Evolutionary conservation across 2,888 invertebrate genomes (phyloP), one percentile per base, ranked within the genome.

Genomic region (Sympetrum striolatum): DNA sequence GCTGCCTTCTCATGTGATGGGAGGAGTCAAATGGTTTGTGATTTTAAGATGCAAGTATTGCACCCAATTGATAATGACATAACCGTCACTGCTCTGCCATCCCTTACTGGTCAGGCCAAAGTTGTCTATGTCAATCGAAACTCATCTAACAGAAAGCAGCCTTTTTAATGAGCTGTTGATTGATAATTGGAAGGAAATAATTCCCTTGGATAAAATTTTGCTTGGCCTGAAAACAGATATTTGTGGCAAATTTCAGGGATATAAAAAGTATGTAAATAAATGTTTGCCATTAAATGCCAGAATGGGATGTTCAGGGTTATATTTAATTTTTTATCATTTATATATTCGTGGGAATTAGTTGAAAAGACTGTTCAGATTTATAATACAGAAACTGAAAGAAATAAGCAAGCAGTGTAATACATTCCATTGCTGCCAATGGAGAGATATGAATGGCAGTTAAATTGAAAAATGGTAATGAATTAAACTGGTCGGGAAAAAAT

Each of bases 221-320:
- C 64, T 86, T 86, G 86, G 86, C 86, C 86, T 64, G 86, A 60
- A 39, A 60, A 86, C 60, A 86, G 35, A 81, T 58, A 5, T 86
- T 35, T 86, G 25, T 37, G 86, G 86, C 86, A 86, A 86, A 86
- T 86, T 82, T 86, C 86, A 86, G 86, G 86, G 86, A 86, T 86
- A 86, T 64, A 86, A 37, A 86, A 73, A 86, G 37, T 64, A 60
- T 82, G 82, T 86, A 86, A 35, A 86, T 86, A 86, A 37, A 58
- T 64, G 39, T 86, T 86, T 86, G 86, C 86, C 86, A 86, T 48
- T 25, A 60, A 86, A n/a, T 37, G 37, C 86, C 86, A 86, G 86
- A 86, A 86, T 37, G 86, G 86, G 86, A 86, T 82, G 86, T n/a
- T n/a, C 8, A 86, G 37, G 39, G 60, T 86, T 64, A n/a, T 86